These are phyloP conservation scores for Troilus luridus DNA, from an alignment of 2,888 invertebrate genomes.

Conservation along the genomic window DNA sequence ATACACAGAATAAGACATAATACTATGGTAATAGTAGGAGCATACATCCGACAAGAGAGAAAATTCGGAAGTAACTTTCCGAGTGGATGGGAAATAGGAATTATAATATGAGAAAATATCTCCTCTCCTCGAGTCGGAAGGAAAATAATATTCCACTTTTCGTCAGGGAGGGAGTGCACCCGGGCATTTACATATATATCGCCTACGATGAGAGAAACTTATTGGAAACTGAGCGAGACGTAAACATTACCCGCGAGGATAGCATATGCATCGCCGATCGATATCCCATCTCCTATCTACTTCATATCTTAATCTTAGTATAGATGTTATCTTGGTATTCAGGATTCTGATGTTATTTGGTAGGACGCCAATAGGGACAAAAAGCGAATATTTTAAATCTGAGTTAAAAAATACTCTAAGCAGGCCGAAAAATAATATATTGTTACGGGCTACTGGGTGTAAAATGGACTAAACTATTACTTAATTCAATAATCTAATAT, in stretches of 20 bases:
- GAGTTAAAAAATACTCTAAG: no score
- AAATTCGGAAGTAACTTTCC: background rate
- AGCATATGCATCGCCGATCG: background rate
- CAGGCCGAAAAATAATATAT: no score
- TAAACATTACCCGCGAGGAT: slow-evolving; percentile 31
- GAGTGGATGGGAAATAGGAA: background rate
- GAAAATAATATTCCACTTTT: slow-evolving; percentile 34
- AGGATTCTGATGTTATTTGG: background rate
- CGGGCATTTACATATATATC: slow-evolving; percentile 45
- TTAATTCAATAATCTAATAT: no score
- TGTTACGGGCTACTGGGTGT: no score
- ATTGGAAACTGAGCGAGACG: slow-evolving; percentile 43
- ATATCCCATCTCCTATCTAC: background rate
- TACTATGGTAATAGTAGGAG: background rate
- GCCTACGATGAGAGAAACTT: background rate
- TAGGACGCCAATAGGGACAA: no score
- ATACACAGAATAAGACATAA: background rate
- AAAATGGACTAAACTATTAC: no score
- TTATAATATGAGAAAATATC: slow-evolving; percentile 13
- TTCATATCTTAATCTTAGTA: background rate
- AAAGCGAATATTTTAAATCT: no score
- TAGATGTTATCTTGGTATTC: background rate
- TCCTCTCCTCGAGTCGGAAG: background rate
- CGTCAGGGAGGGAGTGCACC: background rate
- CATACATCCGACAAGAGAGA: background rate